Evolutionary conservation across 2,888 invertebrate genomes (phyloP).

Genomic region (Scaeva pyrastri): DNA sequence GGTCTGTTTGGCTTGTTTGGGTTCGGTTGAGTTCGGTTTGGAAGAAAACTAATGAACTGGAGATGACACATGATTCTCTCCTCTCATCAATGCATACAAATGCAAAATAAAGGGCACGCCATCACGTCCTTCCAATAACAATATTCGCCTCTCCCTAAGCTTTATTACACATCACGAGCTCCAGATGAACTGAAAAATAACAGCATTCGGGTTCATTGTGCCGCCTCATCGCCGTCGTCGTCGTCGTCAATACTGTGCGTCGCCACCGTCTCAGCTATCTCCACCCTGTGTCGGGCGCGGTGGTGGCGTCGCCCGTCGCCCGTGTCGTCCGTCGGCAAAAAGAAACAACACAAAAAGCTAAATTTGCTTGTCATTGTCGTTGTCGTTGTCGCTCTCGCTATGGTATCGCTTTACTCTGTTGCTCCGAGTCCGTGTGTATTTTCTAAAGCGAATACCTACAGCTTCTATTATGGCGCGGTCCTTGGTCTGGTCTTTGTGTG

Average conservation of each 20-base stretch:
- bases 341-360: conserved; percentile 52
- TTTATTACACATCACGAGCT: not conserved
- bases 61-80: conserved; percentile 64
- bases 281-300: not conserved
- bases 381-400: not conserved
- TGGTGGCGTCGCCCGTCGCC: no score
- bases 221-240: conserved; percentile 33
- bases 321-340: conserved; percentile 2
- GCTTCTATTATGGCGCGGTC: conserved; percentile 1
- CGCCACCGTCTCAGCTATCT: not conserved
- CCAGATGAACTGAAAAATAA: conserved; percentile 16
- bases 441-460: not conserved
- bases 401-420: conserved; percentile 11
- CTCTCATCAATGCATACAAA: conserved; percentile 25
- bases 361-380: conserved; percentile 33
- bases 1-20: conserved; percentile 19
- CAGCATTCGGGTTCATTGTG: conserved; percentile 65
- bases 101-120: conserved; percentile 45
- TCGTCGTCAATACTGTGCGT: no score
- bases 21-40: conserved; percentile 24
- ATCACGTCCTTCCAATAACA: conserved; percentile 40
- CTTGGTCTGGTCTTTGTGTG: not conserved
- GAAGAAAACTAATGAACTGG: conserved; percentile 68
- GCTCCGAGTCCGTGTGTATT: not conserved
- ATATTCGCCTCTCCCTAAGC: not conserved